phyloP scores from a whole-genome alignment of 2,797 vertebrate species.

The Alosa sapidissima region DNA sequence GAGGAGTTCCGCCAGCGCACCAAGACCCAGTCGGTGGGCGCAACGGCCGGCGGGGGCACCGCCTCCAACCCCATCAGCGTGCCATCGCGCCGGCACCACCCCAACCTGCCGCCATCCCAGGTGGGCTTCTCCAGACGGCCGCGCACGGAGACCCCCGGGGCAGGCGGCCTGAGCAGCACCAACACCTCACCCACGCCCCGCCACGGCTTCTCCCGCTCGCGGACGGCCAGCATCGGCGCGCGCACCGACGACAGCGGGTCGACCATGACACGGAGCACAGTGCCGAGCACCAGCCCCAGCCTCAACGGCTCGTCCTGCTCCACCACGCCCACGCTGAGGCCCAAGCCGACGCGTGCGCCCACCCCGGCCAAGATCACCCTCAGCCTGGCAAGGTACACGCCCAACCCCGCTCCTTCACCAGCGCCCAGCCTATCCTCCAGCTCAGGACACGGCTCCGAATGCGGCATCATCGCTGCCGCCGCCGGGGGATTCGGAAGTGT shows the following conservation, averaged over 20 bases:
- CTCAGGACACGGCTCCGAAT: constrained; percentile 80
- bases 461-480: constrained; percentile 68
- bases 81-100: constrained; percentile 77
- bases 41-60: constrained; percentile 75
- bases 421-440: constrained; percentile 79
- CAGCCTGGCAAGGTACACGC: constrained; percentile 76
- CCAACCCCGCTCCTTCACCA: constrained; percentile 76
- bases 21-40: constrained; percentile 80
- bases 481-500: constrained; percentile 69
- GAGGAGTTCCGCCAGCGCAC: constrained; percentile 83
- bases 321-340: constrained; percentile 74
- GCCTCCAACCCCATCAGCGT: constrained; percentile 83
- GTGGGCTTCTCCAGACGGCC: constrained; percentile 78
- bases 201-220: constrained; percentile 74
- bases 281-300: constrained; percentile 78
- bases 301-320: constrained; percentile 79
- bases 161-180: constrained; percentile 71
- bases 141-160: constrained; percentile 74
- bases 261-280: constrained; percentile 68
- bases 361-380: constrained; percentile 81
- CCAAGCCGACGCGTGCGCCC: constrained; percentile 78
- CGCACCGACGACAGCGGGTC: constrained; percentile 74
- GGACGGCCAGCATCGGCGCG: constrained; percentile 77
- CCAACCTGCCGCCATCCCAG: constrained; percentile 78
- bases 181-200: constrained; percentile 78